Evolutionary conservation across 2,113 vertebrate genomes (phyloP), one percentile per base, ranked within the genome.

Genomic region (Nymphicus hollandicus): DNA sequence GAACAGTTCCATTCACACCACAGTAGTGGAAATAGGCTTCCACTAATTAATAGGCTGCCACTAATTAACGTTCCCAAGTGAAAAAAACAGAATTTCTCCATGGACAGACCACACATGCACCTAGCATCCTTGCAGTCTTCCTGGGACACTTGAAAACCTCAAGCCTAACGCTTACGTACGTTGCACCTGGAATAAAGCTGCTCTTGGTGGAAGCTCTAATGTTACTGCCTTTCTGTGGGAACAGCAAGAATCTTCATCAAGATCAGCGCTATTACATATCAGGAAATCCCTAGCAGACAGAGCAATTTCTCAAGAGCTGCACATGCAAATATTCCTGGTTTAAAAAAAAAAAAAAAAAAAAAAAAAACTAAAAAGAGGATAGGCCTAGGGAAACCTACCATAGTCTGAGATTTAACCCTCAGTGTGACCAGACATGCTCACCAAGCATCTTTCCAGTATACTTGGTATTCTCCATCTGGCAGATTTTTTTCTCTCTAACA

Each of bases 91-190:
- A n/a, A 50, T 43, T 74, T 70, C 61, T 52, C 13, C 46, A 7
- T 9, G 4, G 18, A 18, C 0, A 0, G 22, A 81, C 31, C 10
- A 69, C 28, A 77, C 1, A 2, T 8, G 19, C 4, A 28, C 4
- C 6, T 49, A 41, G 28, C 16, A 81, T 18, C 12, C 22, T 19
- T 93, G 37, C 17, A 83, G 64, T 50, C 64, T 55, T 78, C 14
- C 10, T 19, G 27, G 14, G 25, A 69, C 17, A 37, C 18, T 69
- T 91, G 47, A 89, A 84, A 89, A 22, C 17, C 25, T 76, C n/a
- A 81, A 11, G 55, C 7, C 7, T 46, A 27, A 18, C 7, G 35
- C 28, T 37, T 15, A 16, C 33, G 7, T 31, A 43, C 41, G 14
- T 17, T 55, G 28, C 5, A 55, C 12, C 28, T 55, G 15, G 17